A percentile compares a stretch with the other conserved stretches of the same genome.
Evolutionary conservation across 2,888 invertebrate species (phyloP).

Genomic region (Synanthedon formicaeformis): DNA sequence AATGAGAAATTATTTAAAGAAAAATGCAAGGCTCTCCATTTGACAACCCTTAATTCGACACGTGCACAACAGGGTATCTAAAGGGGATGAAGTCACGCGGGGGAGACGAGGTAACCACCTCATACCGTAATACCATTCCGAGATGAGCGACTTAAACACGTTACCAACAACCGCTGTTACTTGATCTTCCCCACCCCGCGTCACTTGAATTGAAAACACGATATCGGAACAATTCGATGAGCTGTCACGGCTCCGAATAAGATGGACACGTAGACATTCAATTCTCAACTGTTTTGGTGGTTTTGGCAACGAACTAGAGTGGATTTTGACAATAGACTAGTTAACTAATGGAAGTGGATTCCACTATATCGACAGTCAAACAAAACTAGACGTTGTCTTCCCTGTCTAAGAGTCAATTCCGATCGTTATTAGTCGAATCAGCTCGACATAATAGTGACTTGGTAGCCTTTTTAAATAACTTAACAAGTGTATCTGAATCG

Average conservation of each 20-base stretch:
- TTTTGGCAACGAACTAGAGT: slow-evolving; percentile 45
- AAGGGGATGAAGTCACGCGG: slow-evolving; percentile 19
- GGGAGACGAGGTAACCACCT: slow-evolving; percentile 29
- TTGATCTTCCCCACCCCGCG: slow-evolving; percentile 20
- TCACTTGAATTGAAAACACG: slow-evolving; percentile 2
- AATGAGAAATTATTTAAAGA: too few relatives aligned
- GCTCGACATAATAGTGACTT: too few relatives aligned
- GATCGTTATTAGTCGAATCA: slow-evolving; percentile 18
- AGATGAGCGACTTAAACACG: slow-evolving; percentile 66
- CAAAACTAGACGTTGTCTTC: slow-evolving; percentile 47
- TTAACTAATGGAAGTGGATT: slow-evolving; percentile 58
- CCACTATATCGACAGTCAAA: slow-evolving; percentile 28
- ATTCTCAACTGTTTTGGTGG: slow-evolving; percentile 57
- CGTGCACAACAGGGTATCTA: slow-evolving; percentile 31
- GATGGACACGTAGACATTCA: slow-evolving; percentile 37
- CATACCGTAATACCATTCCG: slow-evolving; percentile 64
- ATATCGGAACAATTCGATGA: slow-evolving; percentile 21
- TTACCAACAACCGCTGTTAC: slow-evolving; percentile 42
- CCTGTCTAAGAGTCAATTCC: slow-evolving; percentile 17
- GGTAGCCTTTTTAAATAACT: too few relatives aligned
- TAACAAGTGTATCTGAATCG: too few relatives aligned
- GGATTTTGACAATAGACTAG: slow-evolving; percentile 61
- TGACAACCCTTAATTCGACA: slow-evolving; percentile 50
- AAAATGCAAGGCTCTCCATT: neutral
- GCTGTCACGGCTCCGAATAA: slow-evolving; percentile 22